These are phyloP conservation scores for Nothocercus nigrocapillus DNA, from an alignment of 2,113 vertebrate genomes.

Conservation along the genomic window DNA sequence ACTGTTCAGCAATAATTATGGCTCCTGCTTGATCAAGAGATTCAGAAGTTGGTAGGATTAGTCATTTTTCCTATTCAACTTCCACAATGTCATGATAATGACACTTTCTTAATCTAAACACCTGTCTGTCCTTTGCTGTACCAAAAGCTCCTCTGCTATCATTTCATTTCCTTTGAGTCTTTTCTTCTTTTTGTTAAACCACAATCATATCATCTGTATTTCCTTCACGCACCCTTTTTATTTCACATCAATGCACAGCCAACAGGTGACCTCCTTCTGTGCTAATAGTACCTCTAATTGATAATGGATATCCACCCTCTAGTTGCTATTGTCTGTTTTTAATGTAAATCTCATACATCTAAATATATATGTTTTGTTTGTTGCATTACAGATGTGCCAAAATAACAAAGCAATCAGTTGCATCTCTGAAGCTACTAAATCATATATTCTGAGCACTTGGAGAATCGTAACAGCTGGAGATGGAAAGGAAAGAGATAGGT, in stretches of 20 bases:
- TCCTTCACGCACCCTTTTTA: not conserved
- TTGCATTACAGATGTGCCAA: not conserved
- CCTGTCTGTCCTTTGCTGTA: not conserved
- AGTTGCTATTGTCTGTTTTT: not conserved
- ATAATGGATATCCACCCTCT: not conserved
- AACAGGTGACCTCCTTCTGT: not conserved
- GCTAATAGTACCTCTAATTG: not conserved
- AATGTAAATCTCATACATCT: not conserved
- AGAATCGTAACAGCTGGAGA: not conserved
- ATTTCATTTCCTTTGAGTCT: not conserved
- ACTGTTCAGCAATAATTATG: not conserved
- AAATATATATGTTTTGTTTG: not conserved
- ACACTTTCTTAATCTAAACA: slow-evolving; percentile 19
- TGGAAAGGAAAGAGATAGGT: not conserved
- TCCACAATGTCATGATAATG: not conserved
- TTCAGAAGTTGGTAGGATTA: not conserved
- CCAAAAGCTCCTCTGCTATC: not conserved
- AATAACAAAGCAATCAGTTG: not conserved
- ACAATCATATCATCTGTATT: not conserved
- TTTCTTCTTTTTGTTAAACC: not conserved
- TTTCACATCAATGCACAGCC: not conserved
- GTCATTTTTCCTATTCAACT: not conserved
- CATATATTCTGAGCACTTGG: not conserved
- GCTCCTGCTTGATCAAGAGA: not conserved
- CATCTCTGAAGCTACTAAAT: not conserved